phyloP scores from a whole-genome alignment of 2,888 invertebrate genomes.

The Hypsopygia costalis region DNA sequence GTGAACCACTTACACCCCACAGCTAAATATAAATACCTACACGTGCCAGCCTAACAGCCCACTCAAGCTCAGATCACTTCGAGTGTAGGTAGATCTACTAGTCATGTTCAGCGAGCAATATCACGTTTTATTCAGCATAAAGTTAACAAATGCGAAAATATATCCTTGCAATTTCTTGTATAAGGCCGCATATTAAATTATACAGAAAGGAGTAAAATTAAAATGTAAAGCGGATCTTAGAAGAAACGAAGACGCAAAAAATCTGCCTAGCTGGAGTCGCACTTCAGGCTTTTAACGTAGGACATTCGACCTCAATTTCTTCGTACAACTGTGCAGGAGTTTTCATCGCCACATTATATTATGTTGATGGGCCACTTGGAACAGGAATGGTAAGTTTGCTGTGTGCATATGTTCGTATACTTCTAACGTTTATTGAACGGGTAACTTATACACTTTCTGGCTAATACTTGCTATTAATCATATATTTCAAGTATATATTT shows the following conservation, averaged over 20 bases:
- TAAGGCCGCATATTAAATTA: slow-evolving; percentile 69
- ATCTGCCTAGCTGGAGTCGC: slow-evolving; percentile 32
- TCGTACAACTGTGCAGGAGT: slow-evolving; percentile 8
- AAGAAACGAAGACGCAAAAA: slow-evolving; percentile 47
- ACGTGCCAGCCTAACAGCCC: no score
- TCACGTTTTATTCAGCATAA: slow-evolving; percentile 52
- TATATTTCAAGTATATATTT: no score
- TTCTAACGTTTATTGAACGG: no score
- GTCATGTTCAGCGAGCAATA: slow-evolving; percentile 28
- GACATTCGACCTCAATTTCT: slow-evolving; percentile 22
- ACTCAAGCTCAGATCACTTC: no score
- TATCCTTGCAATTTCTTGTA: slow-evolving; percentile 60
- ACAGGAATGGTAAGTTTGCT: not conserved
- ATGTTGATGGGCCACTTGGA: not conserved
- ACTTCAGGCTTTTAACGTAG: slow-evolving; percentile 26
- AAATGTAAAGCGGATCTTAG: slow-evolving; percentile 61
- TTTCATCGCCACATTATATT: not conserved
- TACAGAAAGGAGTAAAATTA: slow-evolving; percentile 67
- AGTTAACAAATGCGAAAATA: slow-evolving; percentile 62
- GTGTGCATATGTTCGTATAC: not conserved
- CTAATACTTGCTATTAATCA: no score
- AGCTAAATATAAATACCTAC: no score
- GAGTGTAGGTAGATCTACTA: no score
- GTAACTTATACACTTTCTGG: no score
- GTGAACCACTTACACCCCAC: no score